Percentiles rank a stretch among this genome's conserved stretches.
Conservation (phyloP, 2,797 vertebrate species). For the Aldrovandia affinis region DNA sequence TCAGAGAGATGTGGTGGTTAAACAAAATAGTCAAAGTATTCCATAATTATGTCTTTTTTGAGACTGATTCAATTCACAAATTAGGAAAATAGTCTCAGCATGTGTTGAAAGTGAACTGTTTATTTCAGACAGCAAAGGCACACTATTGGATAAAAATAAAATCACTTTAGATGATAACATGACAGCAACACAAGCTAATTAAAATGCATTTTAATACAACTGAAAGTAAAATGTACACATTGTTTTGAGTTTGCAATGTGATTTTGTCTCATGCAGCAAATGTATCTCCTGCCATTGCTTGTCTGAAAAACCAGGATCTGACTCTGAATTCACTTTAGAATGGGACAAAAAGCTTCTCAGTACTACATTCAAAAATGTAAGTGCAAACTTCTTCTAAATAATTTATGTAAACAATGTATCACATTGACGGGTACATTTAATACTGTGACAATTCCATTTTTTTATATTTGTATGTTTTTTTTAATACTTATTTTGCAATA, state of each 20-base stretch:
- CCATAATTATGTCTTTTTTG: not conserved
- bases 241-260: not conserved
- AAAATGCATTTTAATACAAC: not conserved
- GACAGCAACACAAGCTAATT: not conserved
- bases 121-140: constrained; percentile 21
- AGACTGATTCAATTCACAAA: not conserved
- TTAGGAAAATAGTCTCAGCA: not conserved
- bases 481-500: not conserved
- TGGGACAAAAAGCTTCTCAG: not conserved
- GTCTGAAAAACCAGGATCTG: constrained; percentile 14
- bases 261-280: constrained; percentile 12
- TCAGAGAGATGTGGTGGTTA: no score
- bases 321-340: not conserved
- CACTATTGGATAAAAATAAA: constrained; percentile 13
- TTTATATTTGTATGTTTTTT: not conserved
- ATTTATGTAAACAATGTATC: constrained; percentile 18
- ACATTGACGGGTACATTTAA: not conserved
- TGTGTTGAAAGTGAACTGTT: not conserved
- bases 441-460: not conserved
- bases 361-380: not conserved
- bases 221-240: not conserved
- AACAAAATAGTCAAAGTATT: no score
- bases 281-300: not conserved
- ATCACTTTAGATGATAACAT: not conserved
- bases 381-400: constrained; percentile 2